phyloP scores from a whole-genome alignment of 1,140 invertebrate genomes.

The Papilio helenus region DNA sequence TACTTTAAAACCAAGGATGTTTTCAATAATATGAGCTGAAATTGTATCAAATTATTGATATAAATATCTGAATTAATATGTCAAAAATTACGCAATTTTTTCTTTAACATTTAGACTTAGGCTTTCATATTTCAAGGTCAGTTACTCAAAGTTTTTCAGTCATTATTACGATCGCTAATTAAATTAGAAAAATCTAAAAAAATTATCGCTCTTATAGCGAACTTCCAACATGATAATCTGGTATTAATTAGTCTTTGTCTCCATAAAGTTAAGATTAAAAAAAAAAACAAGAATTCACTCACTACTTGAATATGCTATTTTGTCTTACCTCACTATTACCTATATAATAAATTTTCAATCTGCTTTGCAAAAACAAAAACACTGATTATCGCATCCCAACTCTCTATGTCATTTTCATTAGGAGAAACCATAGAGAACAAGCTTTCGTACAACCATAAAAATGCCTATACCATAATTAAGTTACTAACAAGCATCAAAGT shows the following conservation, averaged over 20 bases:
- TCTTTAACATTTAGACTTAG: too few relatives aligned
- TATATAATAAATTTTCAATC: too few relatives aligned
- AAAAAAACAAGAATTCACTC: too few relatives aligned
- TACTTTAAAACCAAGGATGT: not conserved
- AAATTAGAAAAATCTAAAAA: not conserved
- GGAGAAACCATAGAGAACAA: not conserved
- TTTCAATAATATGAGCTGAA: not conserved
- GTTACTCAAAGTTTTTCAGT: not conserved
- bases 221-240: not conserved
- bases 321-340: too few relatives aligned
- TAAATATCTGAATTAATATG: too few relatives aligned
- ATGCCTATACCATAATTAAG: not conserved
- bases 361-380: too few relatives aligned
- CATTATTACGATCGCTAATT: not conserved
- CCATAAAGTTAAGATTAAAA: too few relatives aligned
- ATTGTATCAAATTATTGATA: not conserved
- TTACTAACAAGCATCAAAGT: constrained; percentile 7
- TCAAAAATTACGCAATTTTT: too few relatives aligned
- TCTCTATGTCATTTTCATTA: not conserved
- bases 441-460: not conserved
- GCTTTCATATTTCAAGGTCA: not conserved
- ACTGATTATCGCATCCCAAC: too few relatives aligned
- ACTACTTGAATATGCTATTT: too few relatives aligned
- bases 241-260: too few relatives aligned
- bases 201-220: not conserved